Evolutionary conservation across 2,888 invertebrate genomes (phyloP), one percentile per base, ranked within the genome.

Genomic region (Melangyna quadrimaculata): DNA sequence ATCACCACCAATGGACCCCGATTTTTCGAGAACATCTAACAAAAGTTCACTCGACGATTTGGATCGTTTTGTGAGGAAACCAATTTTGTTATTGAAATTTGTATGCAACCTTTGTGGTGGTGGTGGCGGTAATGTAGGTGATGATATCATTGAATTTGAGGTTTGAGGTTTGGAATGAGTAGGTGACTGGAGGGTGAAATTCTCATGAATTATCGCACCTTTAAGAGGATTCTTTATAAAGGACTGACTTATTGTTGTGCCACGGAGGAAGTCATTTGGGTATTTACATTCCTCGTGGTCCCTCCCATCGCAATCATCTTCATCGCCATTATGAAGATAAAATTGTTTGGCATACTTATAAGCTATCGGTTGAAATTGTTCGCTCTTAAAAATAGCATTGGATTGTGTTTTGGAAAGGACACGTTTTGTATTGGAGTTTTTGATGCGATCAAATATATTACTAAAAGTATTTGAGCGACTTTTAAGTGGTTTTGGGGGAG

Each of bases 201-300:
- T 40, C 8, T 40, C 40, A 17, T 2, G n/a, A 40, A 7, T 8
- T 7, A n/a, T 40, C 4, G 40, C n/a, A 40, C n/a, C n/a, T 40
- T 40, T 40, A 7, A n/a, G 14, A 2, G 40, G 40, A 40, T 91
- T 92, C 51, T 89, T 90, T 73, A 92, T 91, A 88, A 92, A 92
- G 8, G 92, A 92, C 81, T 92, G 91, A 72, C 92, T 92, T 17
- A 92, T 88, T 0, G 91, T 92, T 14, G 91, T 90, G 48, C 92
- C 92, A n/a, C 92, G 90, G 72, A 91, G 88, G 72, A 92, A 92
- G 81, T 91, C 90, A 40, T 88, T 87, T 88, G 87, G 87, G 88
- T 88, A 69, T 89, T 89, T 29, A 80, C 63, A 12, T 70, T 75
- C 78, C 35, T 53, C 43, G 43, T 78, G 45, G 14, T 78, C 73